Evolutionary conservation across 2,888 invertebrate genomes (phyloP), one percentile per base, ranked within the genome.

Genomic region (Ephialtes manifestator): DNA sequence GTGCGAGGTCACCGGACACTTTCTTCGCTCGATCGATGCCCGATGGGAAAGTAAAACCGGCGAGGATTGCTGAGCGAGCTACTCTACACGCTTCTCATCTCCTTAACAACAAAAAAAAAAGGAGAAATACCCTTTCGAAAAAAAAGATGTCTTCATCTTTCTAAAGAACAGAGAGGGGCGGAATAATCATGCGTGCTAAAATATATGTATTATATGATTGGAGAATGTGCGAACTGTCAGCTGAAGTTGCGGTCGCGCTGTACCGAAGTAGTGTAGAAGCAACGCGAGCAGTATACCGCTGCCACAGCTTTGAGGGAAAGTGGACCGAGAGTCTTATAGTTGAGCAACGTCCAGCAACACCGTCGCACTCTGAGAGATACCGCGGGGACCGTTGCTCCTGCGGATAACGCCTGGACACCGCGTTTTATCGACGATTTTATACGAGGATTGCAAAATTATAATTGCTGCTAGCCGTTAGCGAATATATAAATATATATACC

Each of bases 11-110:
- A 86, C 88, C 87, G 85, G 92, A 92, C 91, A 94, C 94, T 94
- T 94, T 94, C 94, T 94, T 94, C 92, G 92, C 89, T 92, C 91
- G 92, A 93, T 93, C 91, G 90, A 92, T 89, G 90, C 89, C 90
- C 91, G 89, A 92, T 93, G 94, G 93, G 88, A 93, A 94, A 94
- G 93, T 92, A 75, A 77, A 74, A 75, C 83, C 80, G 83, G 65
- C 67, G 77, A 84, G 63, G n/a, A 63, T n/a, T 18, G 15, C 18
- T n/a, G 35, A 71, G 55, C 72, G 39, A 83, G 20, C 55, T 8
- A 31, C 53, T 78, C 13, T 58, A 35, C 20, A 5, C 20, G 20
- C 55, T 46, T n/a, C 67, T 28, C 58, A 13, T 55, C 13, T 67
- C 20, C 67, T 65, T 20, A n/a, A 35, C 39, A 46, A 48, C 24